phyloP scores from a whole-genome alignment of 2,797 vertebrate genomes.

The Siniperca scherzeri region DNA sequence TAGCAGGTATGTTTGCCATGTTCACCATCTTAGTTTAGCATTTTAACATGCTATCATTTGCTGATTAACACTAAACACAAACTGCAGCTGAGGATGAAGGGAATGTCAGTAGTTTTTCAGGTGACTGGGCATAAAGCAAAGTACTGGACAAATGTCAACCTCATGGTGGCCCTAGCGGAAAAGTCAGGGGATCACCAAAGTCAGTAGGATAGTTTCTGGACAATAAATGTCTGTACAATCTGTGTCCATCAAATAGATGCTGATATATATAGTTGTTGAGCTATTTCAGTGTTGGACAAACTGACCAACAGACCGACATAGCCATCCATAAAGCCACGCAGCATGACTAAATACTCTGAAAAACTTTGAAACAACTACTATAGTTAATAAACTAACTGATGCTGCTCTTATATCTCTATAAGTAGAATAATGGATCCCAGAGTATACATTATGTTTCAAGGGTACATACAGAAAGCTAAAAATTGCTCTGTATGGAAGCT shows the following conservation, averaged over 20 bases:
- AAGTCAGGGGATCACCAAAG: no score
- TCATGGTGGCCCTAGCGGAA: no score
- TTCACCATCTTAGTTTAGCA: no score
- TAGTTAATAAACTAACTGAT: conserved; percentile 4
- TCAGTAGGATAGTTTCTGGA: no score
- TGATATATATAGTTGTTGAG: not conserved
- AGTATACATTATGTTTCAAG: conserved; percentile 12
- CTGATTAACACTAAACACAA: no score
- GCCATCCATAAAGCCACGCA: not conserved
- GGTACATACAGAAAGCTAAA: conserved; percentile 20
- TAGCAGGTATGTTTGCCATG: not conserved
- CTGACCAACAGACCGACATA: not conserved
- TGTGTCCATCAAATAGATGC: no score
- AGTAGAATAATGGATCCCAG: conserved; percentile 21
- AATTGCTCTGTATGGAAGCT: not conserved
- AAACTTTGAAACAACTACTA: not conserved
- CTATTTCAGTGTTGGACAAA: not conserved
- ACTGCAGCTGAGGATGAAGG: not conserved
- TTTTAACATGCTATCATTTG: not conserved
- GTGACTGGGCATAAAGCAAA: not conserved
- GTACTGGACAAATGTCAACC: no score
- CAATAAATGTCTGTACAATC: no score
- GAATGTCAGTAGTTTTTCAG: not conserved
- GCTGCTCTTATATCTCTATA: conserved; percentile 6
- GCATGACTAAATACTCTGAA: not conserved